Percentiles rank a stretch among this genome's conserved stretches.
Evolutionary conservation across 2,113 vertebrate genomes (phyloP).

Genomic region (Hiodon alosoides): DNA sequence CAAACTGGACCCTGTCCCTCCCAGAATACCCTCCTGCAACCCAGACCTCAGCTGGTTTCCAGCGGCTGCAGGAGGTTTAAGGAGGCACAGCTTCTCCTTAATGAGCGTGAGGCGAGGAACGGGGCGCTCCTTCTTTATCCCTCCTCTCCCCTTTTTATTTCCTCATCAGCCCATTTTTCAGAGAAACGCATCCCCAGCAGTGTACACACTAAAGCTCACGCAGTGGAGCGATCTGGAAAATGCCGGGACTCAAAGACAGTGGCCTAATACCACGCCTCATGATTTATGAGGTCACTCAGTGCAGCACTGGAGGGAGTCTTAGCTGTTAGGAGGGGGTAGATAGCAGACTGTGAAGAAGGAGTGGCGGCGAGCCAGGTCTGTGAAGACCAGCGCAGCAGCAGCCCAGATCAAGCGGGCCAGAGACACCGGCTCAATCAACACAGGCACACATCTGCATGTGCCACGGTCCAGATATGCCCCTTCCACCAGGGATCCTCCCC

Average conservation of each 20-base stretch:
- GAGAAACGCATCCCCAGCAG: background rate
- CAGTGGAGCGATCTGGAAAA: background rate
- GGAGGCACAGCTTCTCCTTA: constrained; percentile 7
- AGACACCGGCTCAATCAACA: constrained; percentile 39
- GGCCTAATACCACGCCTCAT: background rate
- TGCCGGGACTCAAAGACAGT: background rate
- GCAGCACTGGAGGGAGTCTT: too few species aligned
- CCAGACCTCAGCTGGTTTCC: background rate
- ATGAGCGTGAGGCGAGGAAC: constrained; percentile 9
- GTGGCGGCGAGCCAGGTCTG: background rate
- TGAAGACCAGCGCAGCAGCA: constrained; percentile 7
- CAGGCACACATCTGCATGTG: constrained; percentile 37
- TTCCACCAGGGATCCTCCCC: background rate
- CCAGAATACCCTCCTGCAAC: too few species aligned
- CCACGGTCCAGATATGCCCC: constrained; percentile 32
- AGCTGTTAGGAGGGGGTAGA: background rate
- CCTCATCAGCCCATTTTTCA: background rate
- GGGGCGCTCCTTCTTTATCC: constrained; percentile 1
- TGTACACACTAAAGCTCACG: background rate
- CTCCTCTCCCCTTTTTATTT: background rate
- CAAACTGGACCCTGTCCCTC: too few species aligned
- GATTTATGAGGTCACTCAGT: too few species aligned
- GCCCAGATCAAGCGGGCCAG: constrained; percentile 22
- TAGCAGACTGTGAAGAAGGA: background rate
- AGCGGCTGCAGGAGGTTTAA: constrained; percentile 1